Base-by-base conservation (phyloP, 2,888 invertebrate species). In the Neria commutata region DNA sequence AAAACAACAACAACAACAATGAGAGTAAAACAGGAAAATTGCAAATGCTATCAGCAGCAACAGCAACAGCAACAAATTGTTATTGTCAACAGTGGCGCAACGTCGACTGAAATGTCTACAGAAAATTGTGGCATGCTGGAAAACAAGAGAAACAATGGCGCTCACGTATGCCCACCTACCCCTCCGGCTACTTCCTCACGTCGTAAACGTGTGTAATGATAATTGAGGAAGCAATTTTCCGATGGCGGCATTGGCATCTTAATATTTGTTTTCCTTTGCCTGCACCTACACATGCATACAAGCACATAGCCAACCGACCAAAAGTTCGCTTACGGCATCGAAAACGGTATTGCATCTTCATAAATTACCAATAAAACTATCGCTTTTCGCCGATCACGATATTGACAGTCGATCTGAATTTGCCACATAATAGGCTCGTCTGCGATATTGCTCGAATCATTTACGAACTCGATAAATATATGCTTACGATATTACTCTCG, bases 171-270 rank as follows among this genome's bases (percentile, higher is more conserved):
- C 23, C 2, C 23, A 6, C 21, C 3, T 47, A 24, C 3, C 2
- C 23, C 8, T 47, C 1, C 21, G 47, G 16, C 23, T 23, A 40
- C n/a, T 11, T 40, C 6, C 5, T 11, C 16, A n/a, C n/a, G 40
- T 19, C 11, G 46, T 46, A 46, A 21, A 21, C 6, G 46, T 14
- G 4, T 21, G 46, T 23, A 19, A 50, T 34, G 40, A 26, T 45
- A 53, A 53, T 53, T 53, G 53, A 53, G 53, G 53, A 53, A 53
- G 42, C 33, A 53, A 53, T 53, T 53, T 53, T 53, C 45, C 53
- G 45, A 53, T 53, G 53, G 21, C 42, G 53, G 42, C 53, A 45
- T 42, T 42, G 42, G 53, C 53, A 26, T 17, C 26, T 60, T 64
- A 71, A 64, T 61, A 72, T 47, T 66, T 69, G n/a, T n/a, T n/a